Evolutionary conservation across 64 coral and sea anemone species (phyloP).

Genomic region (Actinia tenebrosa): DNA sequence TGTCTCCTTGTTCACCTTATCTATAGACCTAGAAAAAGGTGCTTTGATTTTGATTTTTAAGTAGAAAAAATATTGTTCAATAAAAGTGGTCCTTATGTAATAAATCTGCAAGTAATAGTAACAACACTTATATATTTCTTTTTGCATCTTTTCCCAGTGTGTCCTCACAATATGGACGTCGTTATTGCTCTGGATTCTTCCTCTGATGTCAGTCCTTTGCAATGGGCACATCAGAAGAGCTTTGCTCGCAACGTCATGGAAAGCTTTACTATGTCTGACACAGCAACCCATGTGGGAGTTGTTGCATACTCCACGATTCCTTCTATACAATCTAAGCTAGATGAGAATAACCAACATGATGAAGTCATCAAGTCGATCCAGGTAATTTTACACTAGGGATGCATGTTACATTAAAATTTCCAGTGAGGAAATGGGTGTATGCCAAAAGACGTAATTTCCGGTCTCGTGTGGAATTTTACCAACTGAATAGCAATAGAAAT

Average conservation of each 20-base stretch:
- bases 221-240: slow-evolving; percentile 83
- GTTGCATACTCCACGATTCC: slow-evolving; percentile 94
- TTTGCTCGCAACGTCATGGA: slow-evolving; percentile 64
- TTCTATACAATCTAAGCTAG: slow-evolving; percentile 84
- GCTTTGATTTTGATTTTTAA: no score
- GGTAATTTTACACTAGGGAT: background rate
- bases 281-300: slow-evolving; percentile 69
- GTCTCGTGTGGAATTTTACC: no score
- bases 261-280: slow-evolving; percentile 54
- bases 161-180: slow-evolving; percentile 80
- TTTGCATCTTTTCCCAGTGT: slow-evolving; percentile 29
- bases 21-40: no score
- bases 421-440: background rate
- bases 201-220: slow-evolving; percentile 55
- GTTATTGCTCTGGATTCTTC: slow-evolving; percentile 95
- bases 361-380: slow-evolving; percentile 64
- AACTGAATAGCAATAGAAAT: no score
- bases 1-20: no score
- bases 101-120: background rate
- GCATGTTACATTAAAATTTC: background rate
- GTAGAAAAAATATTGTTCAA: no score
- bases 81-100: background rate
- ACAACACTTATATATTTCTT: background rate
- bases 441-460: no score
- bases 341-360: slow-evolving; percentile 61